A percentile compares a stretch with the other conserved stretches of the same genome.
Conservation (phyloP, 1,140 invertebrate genomes). For the Drosophila insularis region DNA sequence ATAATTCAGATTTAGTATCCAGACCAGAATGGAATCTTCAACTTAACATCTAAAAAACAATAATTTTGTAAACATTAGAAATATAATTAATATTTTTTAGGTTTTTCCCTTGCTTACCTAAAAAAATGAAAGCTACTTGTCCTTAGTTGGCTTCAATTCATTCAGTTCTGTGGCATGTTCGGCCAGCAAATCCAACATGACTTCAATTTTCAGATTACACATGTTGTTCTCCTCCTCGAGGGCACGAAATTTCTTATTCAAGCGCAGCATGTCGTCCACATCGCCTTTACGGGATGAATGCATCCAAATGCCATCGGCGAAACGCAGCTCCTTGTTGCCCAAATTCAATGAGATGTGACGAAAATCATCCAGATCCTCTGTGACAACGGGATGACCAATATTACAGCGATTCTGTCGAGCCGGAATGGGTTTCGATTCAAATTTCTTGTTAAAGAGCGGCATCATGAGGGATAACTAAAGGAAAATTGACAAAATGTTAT, state of each 20-base stretch:
- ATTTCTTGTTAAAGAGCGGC: conserved; percentile 81
- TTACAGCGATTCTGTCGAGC: conserved; percentile 63
- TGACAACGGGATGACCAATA: conserved; percentile 63
- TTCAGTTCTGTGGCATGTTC: conserved; percentile 76
- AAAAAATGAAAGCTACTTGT: conserved; percentile 41
- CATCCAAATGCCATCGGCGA: conserved; percentile 81
- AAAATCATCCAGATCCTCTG: conserved; percentile 72
- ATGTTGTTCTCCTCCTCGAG: conserved; percentile 81
- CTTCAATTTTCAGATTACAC: conserved; percentile 77
- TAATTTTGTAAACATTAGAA: too few species aligned
- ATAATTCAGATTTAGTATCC: too few species aligned
- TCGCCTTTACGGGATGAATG: conserved; percentile 66
- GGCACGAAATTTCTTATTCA: conserved; percentile 67
- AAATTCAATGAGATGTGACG: conserved; percentile 68
- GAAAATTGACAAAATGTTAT: conserved; percentile 6
- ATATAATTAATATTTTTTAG: too few species aligned
- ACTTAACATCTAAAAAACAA: too few species aligned
- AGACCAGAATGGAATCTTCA: too few species aligned
- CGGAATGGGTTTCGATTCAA: conserved; percentile 74
- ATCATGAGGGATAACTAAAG: conserved; percentile 41
- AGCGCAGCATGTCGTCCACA: conserved; percentile 66
- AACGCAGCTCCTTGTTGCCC: conserved; percentile 76
- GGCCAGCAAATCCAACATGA: conserved; percentile 74
- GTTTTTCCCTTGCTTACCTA: neutral
- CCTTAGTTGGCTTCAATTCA: conserved; percentile 56